phyloP scores from a whole-genome alignment of 2,888 invertebrate species.

The Diogma glabrata region DNA sequence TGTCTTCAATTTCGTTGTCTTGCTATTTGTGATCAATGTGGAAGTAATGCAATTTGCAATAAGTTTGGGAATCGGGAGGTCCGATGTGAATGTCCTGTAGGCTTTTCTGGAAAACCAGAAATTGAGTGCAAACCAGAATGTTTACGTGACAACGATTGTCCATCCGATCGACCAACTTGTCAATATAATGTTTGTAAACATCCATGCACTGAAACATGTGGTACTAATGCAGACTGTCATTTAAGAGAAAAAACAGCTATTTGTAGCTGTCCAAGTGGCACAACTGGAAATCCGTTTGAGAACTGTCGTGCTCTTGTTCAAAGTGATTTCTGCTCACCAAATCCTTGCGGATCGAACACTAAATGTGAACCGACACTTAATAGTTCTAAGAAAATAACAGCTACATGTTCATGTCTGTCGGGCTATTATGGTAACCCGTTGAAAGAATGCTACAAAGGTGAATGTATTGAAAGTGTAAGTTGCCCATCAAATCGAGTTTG shows the following conservation, averaged over 20 bases:
- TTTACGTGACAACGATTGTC: background rate
- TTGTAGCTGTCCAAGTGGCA: background rate
- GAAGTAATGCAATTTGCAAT: background rate
- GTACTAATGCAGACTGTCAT: background rate
- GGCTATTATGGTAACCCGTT: constrained; percentile 1
- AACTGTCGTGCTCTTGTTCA: background rate
- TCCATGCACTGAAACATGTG: constrained; percentile 2
- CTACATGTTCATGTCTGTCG: background rate
- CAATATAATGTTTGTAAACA: background rate
- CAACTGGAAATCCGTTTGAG: background rate
- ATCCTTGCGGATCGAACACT: background rate
- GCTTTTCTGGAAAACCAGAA: background rate
- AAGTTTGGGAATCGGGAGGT: background rate
- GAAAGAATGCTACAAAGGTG: background rate
- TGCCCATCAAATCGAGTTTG: background rate
- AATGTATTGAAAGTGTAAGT: background rate
- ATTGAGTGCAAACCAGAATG: constrained; percentile 2
- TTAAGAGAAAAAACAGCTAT: background rate
- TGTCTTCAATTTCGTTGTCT: background rate
- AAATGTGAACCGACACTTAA: background rate
- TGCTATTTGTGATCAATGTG: background rate
- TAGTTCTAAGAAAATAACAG: background rate
- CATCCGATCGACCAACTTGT: background rate
- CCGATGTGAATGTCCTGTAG: background rate
- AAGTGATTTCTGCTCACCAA: background rate